Evolutionary conservation across 2,888 invertebrate genomes (phyloP), one percentile per base, ranked within the genome.

Genomic region (Spicauda simplicius): DNA sequence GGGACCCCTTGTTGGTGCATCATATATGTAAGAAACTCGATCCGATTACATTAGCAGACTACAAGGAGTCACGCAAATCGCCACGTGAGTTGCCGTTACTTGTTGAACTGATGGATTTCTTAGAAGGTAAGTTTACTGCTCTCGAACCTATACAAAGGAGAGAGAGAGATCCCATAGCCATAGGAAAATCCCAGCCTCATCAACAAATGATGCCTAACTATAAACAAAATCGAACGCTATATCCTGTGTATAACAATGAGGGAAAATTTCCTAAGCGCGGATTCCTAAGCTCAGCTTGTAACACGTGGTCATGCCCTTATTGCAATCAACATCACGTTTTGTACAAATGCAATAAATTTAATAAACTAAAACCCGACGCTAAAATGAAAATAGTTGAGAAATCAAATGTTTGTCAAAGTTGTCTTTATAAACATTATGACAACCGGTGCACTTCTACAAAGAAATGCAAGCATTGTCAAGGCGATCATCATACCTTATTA

Each of bases 1-100:
- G 58, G 58, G 58, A 45, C 5, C 58, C 58, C 14, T 10, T 58
- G 7, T 25, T 58, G 14, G 58, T 58, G 3, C 59, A 60, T 41
- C 10, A 50, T 0, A 50, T 60, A 25, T 30, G 16, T 8, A 50
- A 60, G 8, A 60, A 60, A 30, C 16, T 60, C 25, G 59, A 60
- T 11, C 30, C 8, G 1, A 50, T 16, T 2, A 50, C 59, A 4
- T 33, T 30, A 8, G 18, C n/a, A 3, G 50, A 30, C 12, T 60
- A 60, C 6, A 50, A 50, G 12, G 59, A 59, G 25, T 11, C 59
- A 16, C 30, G 59, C 16, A 20, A 50, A 18, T 1, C 50, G 18
- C 59, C 59, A 16, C 52, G 33, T 4, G 37, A 16, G 12, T 61
- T 61, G 37, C 52, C 61, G 14, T 19, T 33, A 4, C 52, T 61